Evolutionary conservation across 1,140 invertebrate species (phyloP).

Genomic region (Protaetia brevitarsis): DNA sequence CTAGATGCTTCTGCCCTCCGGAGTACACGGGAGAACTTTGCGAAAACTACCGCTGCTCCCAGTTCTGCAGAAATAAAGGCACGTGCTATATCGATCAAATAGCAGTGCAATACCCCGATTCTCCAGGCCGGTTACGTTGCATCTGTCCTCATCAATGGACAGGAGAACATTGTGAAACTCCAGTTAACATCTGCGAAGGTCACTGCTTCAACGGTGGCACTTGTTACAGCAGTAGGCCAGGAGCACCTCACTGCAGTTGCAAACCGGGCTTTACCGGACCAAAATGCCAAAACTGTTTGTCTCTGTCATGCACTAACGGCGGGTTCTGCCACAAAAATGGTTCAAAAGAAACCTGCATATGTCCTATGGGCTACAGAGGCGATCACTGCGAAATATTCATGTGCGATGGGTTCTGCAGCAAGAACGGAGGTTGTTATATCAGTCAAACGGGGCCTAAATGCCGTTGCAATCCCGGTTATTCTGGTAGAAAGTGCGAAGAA

Average conservation of each 20-base stretch:
- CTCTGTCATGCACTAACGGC: slow-evolving; percentile 42
- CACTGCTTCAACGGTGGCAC: slow-evolving; percentile 58
- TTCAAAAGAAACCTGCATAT: slow-evolving; percentile 35
- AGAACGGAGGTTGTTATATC: slow-evolving; percentile 30
- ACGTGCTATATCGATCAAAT: slow-evolving; percentile 54
- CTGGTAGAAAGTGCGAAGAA: slow-evolving; percentile 58
- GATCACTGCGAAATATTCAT: slow-evolving; percentile 34
- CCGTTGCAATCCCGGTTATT: slow-evolving; percentile 53
- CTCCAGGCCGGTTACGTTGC: slow-evolving; percentile 51
- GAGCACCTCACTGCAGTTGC: slow-evolving; percentile 57
- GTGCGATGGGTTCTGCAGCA: slow-evolving; percentile 31
- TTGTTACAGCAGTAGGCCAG: slow-evolving; percentile 48
- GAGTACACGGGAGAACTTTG: slow-evolving; percentile 61
- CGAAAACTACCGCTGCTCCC: slow-evolving; percentile 62
- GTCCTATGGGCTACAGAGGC: slow-evolving; percentile 37
- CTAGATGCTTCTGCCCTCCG: slow-evolving; percentile 58
- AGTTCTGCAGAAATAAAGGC: slow-evolving; percentile 63
- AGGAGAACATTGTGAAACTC: slow-evolving; percentile 64
- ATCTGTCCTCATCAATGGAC: slow-evolving; percentile 63
- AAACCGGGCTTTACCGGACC: slow-evolving; percentile 53
- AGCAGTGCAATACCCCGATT: slow-evolving; percentile 30
- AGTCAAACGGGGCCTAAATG: slow-evolving; percentile 35
- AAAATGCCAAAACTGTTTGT: slow-evolving; percentile 42
- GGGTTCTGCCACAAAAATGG: slow-evolving; percentile 38
- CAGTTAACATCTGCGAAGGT: slow-evolving; percentile 52